Conservation (phyloP, 1,140 invertebrate species). For the Drosophila elegans region DNA sequence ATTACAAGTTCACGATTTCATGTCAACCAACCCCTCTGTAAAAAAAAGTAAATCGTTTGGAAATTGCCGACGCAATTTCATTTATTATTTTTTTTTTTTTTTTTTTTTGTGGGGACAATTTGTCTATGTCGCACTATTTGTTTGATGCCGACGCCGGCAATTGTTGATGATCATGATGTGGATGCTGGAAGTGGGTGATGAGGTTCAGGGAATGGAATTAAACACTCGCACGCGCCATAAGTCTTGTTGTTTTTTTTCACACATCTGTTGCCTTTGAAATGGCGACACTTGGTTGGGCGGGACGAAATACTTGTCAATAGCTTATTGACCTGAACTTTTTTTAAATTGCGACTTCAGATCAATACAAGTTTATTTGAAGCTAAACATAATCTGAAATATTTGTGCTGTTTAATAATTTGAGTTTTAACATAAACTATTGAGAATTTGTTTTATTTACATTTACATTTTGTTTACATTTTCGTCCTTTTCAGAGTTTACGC, state of each 20-base stretch:
- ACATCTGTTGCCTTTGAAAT: slow-evolving; percentile 30
- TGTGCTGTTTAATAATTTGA: too few relatives aligned
- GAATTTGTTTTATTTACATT: too few relatives aligned
- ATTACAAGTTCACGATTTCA: slow-evolving; percentile 77
- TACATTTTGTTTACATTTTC: too few relatives aligned
- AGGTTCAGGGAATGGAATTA: not conserved
- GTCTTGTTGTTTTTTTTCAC: slow-evolving; percentile 29
- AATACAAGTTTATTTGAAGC: too few relatives aligned
- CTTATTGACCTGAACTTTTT: slow-evolving; percentile 57
- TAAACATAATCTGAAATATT: too few relatives aligned
- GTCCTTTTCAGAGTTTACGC: too few relatives aligned
- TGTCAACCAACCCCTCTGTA: slow-evolving; percentile 17
- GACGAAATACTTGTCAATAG: slow-evolving; percentile 33
- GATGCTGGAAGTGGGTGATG: slow-evolving; percentile 14
- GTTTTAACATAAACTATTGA: too few relatives aligned
- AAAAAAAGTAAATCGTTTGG: slow-evolving; percentile 56
- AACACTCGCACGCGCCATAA: slow-evolving; percentile 57
- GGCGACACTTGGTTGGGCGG: slow-evolving; percentile 46
- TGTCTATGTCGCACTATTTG: slow-evolving; percentile 58
- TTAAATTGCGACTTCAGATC: too few relatives aligned
- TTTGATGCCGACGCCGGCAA: slow-evolving; percentile 37
- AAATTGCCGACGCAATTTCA: slow-evolving; percentile 71
- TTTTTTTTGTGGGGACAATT: slow-evolving; percentile 62
- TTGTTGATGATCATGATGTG: slow-evolving; percentile 33
- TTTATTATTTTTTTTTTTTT: slow-evolving; percentile 47